A percentile compares a stretch with the other conserved stretches of the same genome.
These are phyloP conservation scores for Paraescarpia echinospica DNA, from an alignment of 1,140 invertebrate species.

Conservation along the genomic window DNA sequence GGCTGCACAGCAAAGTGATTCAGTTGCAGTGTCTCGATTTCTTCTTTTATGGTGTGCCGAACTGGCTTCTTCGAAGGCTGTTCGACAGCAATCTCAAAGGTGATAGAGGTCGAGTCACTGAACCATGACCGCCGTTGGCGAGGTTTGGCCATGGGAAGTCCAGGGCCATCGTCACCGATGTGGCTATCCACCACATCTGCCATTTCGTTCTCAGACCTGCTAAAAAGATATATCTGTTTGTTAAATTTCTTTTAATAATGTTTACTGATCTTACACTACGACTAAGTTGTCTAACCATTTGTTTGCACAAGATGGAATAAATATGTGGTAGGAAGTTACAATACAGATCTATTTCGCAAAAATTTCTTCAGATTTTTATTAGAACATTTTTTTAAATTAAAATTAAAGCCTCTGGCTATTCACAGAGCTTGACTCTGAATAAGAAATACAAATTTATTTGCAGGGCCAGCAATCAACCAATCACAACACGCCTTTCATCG, in stretches of 20 bases:
- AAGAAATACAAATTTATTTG: too few species aligned
- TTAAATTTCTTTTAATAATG: background rate
- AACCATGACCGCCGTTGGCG: background rate
- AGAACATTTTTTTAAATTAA: too few species aligned
- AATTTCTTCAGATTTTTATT: too few species aligned
- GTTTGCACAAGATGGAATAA: too few species aligned
- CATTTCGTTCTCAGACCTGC: background rate
- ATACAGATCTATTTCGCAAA: too few species aligned
- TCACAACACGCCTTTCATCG: too few species aligned
- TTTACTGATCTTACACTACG: too few species aligned
- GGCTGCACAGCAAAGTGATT: constrained; percentile 49
- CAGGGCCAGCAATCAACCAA: too few species aligned
- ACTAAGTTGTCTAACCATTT: too few species aligned
- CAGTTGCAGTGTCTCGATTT: constrained; percentile 42
- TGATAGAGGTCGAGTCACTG: background rate
- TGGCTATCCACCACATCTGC: background rate
- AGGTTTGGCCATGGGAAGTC: background rate
- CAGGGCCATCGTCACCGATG: background rate
- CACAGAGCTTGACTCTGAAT: too few species aligned
- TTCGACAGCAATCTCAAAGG: constrained; percentile 20
- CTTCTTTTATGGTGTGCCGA: constrained; percentile 25
- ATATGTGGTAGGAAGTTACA: too few species aligned
- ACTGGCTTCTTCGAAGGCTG: background rate
- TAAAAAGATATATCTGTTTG: background rate
- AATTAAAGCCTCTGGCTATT: too few species aligned